Evolutionary conservation across 1,140 invertebrate genomes (phyloP).

Genomic region (Diploscapter pachys): DNA sequence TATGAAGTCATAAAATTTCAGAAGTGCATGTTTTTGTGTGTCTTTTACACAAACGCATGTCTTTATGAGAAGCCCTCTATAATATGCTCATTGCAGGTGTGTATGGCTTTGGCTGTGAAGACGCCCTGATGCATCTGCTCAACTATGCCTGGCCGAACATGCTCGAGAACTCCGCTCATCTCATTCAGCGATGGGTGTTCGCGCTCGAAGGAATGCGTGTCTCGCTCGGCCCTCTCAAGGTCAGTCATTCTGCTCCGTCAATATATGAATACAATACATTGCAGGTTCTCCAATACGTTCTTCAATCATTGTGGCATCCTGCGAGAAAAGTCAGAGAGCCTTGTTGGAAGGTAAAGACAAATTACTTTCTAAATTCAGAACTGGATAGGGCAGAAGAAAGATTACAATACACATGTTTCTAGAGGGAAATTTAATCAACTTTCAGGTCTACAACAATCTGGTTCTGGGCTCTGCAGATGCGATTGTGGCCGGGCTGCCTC

Average conservation of each 20-base stretch:
- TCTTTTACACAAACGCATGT: too few relatives aligned
- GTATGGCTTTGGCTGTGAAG: conserved; percentile 97
- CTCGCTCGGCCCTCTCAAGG: conserved; percentile 89
- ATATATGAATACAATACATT: conserved; percentile 10
- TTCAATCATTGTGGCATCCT: conserved; percentile 92
- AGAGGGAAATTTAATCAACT: background rate
- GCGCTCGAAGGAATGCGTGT: conserved; percentile 93
- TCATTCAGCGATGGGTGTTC: conserved; percentile 99
- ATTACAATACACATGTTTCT: background rate
- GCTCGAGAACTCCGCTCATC: conserved; percentile 97
- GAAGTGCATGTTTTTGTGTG: background rate
- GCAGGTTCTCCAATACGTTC: conserved; percentile 44
- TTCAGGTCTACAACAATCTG: conserved; percentile 86
- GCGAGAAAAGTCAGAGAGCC: conserved; percentile 97
- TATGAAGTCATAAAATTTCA: background rate
- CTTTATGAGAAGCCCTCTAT: background rate
- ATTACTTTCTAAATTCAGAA: background rate
- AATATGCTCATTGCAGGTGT: conserved; percentile 63
- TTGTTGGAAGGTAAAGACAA: conserved; percentile 79
- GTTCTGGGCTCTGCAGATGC: conserved; percentile 99
- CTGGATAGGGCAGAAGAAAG: background rate
- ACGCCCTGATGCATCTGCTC: conserved; percentile 89
- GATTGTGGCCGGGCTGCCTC: conserved; percentile 91
- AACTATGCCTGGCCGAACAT: conserved; percentile 99
- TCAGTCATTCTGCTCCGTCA: conserved; percentile 73